Conservation (phyloP, 2,797 vertebrate genomes). For the Gymnoscopelus braueri region DNA sequence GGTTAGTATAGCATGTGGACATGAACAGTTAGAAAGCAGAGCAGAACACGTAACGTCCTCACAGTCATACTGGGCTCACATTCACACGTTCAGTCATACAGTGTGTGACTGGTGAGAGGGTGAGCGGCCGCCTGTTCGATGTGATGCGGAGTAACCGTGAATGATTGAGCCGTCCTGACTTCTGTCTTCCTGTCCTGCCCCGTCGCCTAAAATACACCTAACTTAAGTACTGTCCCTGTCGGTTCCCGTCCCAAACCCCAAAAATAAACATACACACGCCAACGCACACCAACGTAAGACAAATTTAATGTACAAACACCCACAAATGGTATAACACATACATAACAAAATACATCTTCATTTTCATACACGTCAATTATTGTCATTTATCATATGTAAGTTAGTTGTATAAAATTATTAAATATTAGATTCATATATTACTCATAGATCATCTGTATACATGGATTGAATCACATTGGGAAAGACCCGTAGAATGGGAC, state of each 20-base stretch:
- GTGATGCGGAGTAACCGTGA: conserved; percentile 36
- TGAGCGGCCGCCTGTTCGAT: conserved; percentile 37
- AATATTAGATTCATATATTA: conserved; percentile 91
- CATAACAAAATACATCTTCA: conserved; percentile 70
- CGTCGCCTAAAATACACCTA: conserved; percentile 55
- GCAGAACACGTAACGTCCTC: conserved; percentile 17
- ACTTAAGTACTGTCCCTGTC: conserved; percentile 40
- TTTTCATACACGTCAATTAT: conserved; percentile 82
- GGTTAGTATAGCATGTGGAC: conserved; percentile 40
- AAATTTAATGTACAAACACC: conserved; percentile 83
- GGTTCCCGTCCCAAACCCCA: conserved; percentile 40
- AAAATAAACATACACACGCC: conserved; percentile 60
- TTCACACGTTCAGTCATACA: conserved; percentile 39
- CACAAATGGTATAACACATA: conserved; percentile 78
- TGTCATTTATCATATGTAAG: conserved; percentile 82
- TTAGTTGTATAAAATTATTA: conserved; percentile 91
- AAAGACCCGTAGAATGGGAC: conserved; percentile 81
- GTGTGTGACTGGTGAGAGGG: conserved; percentile 53
- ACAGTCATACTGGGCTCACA: conserved; percentile 42
- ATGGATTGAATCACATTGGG: conserved; percentile 82
- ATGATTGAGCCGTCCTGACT: conserved; percentile 43
- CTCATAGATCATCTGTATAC: conserved; percentile 87
- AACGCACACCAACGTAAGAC: conserved; percentile 74
- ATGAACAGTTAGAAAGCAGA: conserved; percentile 57
- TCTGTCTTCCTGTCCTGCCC: conserved; percentile 48